Base-by-base conservation (phyloP, 92 coral and sea anemone genomes). In the Diadumene lineata region DNA sequence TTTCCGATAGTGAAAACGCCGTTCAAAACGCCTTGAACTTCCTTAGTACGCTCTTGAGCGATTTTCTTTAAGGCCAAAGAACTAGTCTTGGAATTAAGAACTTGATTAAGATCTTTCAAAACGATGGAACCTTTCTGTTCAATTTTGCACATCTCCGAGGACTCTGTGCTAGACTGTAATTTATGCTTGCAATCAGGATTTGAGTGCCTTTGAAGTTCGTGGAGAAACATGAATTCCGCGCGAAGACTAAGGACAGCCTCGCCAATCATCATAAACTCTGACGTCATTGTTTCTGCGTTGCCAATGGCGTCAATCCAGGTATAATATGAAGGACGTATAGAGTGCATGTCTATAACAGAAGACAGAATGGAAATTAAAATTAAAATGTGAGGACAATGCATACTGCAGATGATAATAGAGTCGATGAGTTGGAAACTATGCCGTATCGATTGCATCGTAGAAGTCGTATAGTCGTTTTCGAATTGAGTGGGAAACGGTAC, bases 21-120 rank as follows among this genome's bases (percentile, higher is more conserved):
- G 28, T 91, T 91, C 43, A 88, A 34, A 15, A 86, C 77, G 7
- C 86, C 90, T 56, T 91, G 97, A 8, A 84, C 33, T 44, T 87
- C 77, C 22, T 64, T 76, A 22, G 77, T 66, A 11, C 74, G 81
- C 2, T 55, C 53, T 4, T 29, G 38, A 19, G 81, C 81, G 10
- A 65, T 30, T 17, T 43, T 48, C 18, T 23, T 21, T 7, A 24
- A 33, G 29, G 67, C 34, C 46, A 11, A 65, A 30, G 10, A 25
- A 9, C 31, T 55, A 56, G 18, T n/a, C 11, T 1, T 22, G 60
- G 76, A 21, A 43, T 29, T 69, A 13, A 44, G 28, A 19, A 18
- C 23, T 66, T 24, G 53, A 25, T 24, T 26, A 19, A 29, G 56
- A 30, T 31, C 68, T 50, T 44, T 57, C 24, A 78, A 78, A 56